Conservation (phyloP, 1,140 invertebrate genomes). For the Drosophila saltans region DNA sequence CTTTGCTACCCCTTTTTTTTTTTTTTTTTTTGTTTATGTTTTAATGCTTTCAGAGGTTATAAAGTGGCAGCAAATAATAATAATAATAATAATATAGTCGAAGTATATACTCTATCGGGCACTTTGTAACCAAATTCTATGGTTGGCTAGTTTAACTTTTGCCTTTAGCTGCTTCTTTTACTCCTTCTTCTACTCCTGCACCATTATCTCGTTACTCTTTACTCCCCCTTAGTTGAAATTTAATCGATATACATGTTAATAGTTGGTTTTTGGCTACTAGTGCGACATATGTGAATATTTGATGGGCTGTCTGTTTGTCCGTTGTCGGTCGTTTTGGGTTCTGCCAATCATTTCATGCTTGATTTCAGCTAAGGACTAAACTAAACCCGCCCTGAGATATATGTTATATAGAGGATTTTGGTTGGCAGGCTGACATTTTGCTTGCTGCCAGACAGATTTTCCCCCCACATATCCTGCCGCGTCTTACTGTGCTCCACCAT, state of each 20-base stretch:
- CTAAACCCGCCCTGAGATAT: conserved; percentile 17
- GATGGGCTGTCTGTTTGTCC: conserved; percentile 29
- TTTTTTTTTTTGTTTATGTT: conserved; percentile 38
- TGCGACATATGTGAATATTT: conserved; percentile 70
- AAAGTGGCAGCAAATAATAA: conserved; percentile 56
- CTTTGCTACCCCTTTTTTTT: conserved; percentile 8
- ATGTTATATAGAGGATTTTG: conserved; percentile 31
- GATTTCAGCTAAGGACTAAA: conserved; percentile 50
- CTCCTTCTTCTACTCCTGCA: neutral
- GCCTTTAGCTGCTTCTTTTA: conserved; percentile 16
- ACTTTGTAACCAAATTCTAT: conserved; percentile 54
- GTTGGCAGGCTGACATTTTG: conserved; percentile 52
- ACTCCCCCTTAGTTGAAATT: conserved; percentile 24
- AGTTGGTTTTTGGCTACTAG: conserved; percentile 32
- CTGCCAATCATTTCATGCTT: conserved; percentile 68
- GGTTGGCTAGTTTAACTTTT: conserved; percentile 53
- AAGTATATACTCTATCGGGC: conserved; percentile 26
- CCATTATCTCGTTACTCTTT: neutral
- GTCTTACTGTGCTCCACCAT: neutral
- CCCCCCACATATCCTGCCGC: neutral
- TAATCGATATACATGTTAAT: conserved; percentile 69
- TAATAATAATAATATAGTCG: conserved; percentile 63
- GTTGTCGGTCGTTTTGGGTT: conserved; percentile 24
- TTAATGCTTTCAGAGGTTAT: conserved; percentile 52
- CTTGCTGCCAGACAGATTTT: conserved; percentile 3